Evolutionary conservation across 2,888 invertebrate genomes (phyloP).

Genomic region (Campoplex nolae): DNA sequence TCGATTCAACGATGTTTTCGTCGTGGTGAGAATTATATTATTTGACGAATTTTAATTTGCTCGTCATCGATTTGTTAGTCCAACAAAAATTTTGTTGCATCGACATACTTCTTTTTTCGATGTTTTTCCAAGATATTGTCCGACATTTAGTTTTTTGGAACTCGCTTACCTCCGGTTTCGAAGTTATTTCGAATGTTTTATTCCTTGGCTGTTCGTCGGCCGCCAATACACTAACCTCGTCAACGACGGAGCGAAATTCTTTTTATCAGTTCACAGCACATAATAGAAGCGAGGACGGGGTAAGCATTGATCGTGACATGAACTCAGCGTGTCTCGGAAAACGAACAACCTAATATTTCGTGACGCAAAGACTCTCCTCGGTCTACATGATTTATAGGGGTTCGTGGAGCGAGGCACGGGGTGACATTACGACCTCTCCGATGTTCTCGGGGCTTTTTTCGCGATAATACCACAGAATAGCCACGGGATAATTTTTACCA

Average conservation of each 20-base stretch:
- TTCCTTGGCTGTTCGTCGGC: constrained; percentile 14
- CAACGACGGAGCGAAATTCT: constrained; percentile 45
- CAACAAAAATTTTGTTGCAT: no score
- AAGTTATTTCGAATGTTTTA: background rate
- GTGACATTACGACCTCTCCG: constrained; percentile 72
- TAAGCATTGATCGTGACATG: constrained; percentile 63
- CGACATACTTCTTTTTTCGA: no score
- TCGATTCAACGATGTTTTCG: no score
- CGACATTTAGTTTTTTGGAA: background rate
- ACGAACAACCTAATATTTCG: constrained; percentile 71
- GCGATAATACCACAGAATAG: constrained; percentile 2
- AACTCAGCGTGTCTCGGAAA: constrained; percentile 52
- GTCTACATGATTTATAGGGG: constrained; percentile 66
- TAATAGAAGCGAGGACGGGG: constrained; percentile 47
- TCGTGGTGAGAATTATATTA: no score
- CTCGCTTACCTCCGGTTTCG: background rate
- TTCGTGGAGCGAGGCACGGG: constrained; percentile 72
- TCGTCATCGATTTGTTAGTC: no score
- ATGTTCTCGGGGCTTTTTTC: constrained; percentile 26
- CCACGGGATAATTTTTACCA: constrained; percentile 21
- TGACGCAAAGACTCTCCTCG: constrained; percentile 69
- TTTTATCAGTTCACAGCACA: constrained; percentile 45
- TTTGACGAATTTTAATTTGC: no score
- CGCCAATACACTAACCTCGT: constrained; percentile 51
- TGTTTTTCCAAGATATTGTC: background rate